Percentiles rank a stretch among this genome's conserved stretches.
These are phyloP conservation scores for Mesopsocus fuscifrons DNA, from an alignment of 2,888 invertebrate species.

Conservation along the genomic window DNA sequence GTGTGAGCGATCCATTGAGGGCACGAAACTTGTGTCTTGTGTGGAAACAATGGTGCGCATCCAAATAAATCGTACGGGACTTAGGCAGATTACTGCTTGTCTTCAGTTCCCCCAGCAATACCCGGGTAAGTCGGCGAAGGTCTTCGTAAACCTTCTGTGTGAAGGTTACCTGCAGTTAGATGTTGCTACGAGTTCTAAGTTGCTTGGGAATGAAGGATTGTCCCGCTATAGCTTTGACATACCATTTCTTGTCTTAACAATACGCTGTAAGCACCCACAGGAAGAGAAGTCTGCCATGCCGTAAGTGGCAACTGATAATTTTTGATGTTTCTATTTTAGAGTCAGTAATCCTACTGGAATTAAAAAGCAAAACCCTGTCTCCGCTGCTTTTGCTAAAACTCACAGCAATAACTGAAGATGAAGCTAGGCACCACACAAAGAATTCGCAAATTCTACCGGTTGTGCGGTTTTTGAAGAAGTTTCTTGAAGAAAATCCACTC, in stretches of 20 bases:
- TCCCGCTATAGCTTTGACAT: too few relatives aligned
- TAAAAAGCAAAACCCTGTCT: conserved; percentile 48
- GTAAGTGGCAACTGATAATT: too few relatives aligned
- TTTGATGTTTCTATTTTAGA: too few relatives aligned
- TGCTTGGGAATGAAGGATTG: too few relatives aligned
- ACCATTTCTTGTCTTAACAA: too few relatives aligned
- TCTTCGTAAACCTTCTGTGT: not conserved
- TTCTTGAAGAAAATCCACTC: conserved; percentile 46
- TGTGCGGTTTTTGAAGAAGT: conserved; percentile 39
- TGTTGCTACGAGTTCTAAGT: too few relatives aligned
- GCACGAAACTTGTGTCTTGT: conserved; percentile 43
- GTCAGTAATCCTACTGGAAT: conserved; percentile 36
- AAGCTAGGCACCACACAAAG: conserved; percentile 34
- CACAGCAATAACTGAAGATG: conserved; percentile 38
- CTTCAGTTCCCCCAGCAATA: conserved; percentile 45
- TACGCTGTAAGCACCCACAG: too few relatives aligned
- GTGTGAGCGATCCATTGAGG: conserved; percentile 38
- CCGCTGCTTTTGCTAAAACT: conserved; percentile 39
- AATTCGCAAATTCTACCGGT: conserved; percentile 38
- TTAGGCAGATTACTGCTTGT: conserved; percentile 40
- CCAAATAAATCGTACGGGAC: conserved; percentile 39
- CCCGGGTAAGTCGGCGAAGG: conserved; percentile 24
- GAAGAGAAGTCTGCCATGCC: too few relatives aligned
- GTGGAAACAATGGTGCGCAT: conserved; percentile 42
- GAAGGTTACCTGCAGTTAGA: not conserved